A percentile compares a stretch with the other conserved stretches of the same genome.
Conservation (phyloP, 2,888 invertebrate genomes). For the Orchestes rusci region DNA sequence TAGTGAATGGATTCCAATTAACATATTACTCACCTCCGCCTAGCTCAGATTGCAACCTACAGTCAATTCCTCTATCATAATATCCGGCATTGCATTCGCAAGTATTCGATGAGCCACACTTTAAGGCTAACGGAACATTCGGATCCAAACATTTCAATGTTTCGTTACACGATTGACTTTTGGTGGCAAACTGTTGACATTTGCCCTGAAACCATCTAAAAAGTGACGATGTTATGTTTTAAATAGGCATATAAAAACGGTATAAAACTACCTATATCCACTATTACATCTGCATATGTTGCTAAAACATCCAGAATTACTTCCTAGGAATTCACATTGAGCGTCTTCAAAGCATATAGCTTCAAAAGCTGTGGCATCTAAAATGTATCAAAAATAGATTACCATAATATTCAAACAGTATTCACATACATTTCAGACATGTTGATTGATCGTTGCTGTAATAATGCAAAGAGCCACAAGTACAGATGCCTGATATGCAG, state of each 20-base stretch:
- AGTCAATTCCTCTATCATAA: slow-evolving; percentile 30
- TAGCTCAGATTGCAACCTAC: too few relatives aligned
- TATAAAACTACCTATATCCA: slow-evolving; percentile 24
- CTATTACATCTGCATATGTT: slow-evolving; percentile 27
- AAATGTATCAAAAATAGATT: slow-evolving; percentile 5
- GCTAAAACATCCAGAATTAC: slow-evolving; percentile 25
- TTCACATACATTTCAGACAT: slow-evolving; percentile 13
- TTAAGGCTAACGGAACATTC: slow-evolving; percentile 27
- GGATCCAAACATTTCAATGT: slow-evolving; percentile 26
- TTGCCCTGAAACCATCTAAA: slow-evolving; percentile 30
- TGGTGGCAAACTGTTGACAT: slow-evolving; percentile 26
- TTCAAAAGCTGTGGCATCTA: slow-evolving; percentile 30
- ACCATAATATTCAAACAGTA: neutral
- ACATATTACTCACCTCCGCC: too few relatives aligned
- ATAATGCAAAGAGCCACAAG: slow-evolving; percentile 4
- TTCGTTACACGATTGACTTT: slow-evolving; percentile 25
- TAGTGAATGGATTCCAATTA: too few relatives aligned
- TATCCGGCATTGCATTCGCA: slow-evolving; percentile 28
- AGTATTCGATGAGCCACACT: slow-evolving; percentile 13
- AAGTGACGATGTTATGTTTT: too few relatives aligned
- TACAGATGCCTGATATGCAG: slow-evolving; percentile 6
- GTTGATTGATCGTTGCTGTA: slow-evolving; percentile 5
- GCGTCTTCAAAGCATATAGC: slow-evolving; percentile 23
- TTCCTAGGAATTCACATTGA: slow-evolving; percentile 30
- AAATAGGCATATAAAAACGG: too few relatives aligned